Evolutionary conservation across 2,888 invertebrate species (phyloP), one percentile per base, ranked within the genome.

Genomic region (Xanthorhoe spadicearia): DNA sequence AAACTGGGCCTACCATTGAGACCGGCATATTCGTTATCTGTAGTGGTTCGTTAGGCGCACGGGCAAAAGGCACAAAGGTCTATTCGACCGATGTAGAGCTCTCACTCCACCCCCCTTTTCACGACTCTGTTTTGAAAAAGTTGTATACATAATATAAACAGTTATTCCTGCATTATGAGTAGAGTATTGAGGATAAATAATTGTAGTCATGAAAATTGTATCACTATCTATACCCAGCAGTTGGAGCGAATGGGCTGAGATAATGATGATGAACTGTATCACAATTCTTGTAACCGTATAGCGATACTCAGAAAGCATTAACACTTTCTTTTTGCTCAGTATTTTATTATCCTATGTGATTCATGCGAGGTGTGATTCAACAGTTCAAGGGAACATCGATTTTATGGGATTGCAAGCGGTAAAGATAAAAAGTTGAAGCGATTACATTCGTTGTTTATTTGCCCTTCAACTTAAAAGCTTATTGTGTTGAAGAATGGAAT

Each of bases 31-130:
- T 84, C 83, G 81, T 84, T 86, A 84, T 83, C 85, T 84, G 73
- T 78, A 83, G 85, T 78, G 84, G 80, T 84, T 84, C 83, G 79
- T 85, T 85, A 85, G 77, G 79, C 80, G 72, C 58, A 69, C 72
- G 76, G 71, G 81, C 77, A 79, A 82, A 83, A 77, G 79, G 72
- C 75, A 79, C 80, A 79, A 80, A 76, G 77, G 69, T 57, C 69
- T 61, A 70, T 73, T 71, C 59, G 70, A 66, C 65, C 70, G 57
- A 70, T 69, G 74, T 71, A 65, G 71, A 73, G 72, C 50, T 46
- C 68, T 65, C 49, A 61, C 68, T 65, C 49, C 59, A 32, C 58
- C 54, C 48, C 52, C 23, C 60, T 50, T n/a, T 57, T 53, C 66
- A 61, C 17, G 23, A 54, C 32, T 32, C 7, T 32, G 54, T 54